phyloP scores from a whole-genome alignment of 2,888 invertebrate species.

The Sinhomidia bicolor region DNA sequence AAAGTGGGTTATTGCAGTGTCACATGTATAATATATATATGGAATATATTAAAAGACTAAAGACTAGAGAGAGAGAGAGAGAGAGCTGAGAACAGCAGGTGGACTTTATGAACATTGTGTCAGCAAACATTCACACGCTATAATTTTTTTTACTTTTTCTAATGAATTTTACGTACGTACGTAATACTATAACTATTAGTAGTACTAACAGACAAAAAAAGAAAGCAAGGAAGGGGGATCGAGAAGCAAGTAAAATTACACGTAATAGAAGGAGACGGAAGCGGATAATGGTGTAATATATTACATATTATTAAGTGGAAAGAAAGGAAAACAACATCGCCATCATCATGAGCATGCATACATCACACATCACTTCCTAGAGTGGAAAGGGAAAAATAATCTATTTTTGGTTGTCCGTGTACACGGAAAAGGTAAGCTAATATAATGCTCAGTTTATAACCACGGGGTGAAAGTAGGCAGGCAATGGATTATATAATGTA shows the following conservation, averaged over 20 bases:
- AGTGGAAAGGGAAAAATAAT: too few relatives aligned
- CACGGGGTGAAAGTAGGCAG: too few relatives aligned
- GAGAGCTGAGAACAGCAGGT: constrained; percentile 36
- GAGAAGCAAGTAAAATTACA: neutral
- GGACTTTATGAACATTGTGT: neutral
- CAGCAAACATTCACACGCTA: constrained; percentile 27
- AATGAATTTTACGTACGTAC: neutral
- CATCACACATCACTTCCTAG: constrained; percentile 22
- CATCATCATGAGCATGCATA: constrained; percentile 2
- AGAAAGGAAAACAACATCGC: neutral
- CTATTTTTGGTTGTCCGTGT: too few relatives aligned
- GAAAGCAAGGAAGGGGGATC: neutral
- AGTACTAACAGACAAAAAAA: neutral
- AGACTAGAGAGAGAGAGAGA: neutral
- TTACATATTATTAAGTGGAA: neutral
- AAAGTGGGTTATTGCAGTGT: neutral
- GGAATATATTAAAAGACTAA: too few relatives aligned
- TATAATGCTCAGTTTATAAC: too few relatives aligned
- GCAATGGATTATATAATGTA: neutral
- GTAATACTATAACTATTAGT: too few relatives aligned
- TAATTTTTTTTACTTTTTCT: constrained; percentile 10
- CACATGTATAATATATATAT: neutral
- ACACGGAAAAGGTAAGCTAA: too few relatives aligned
- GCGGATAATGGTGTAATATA: neutral
- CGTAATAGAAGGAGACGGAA: neutral